Evolutionary conservation across 2,888 invertebrate species (phyloP).

Genomic region (Saturnia pavonia): DNA sequence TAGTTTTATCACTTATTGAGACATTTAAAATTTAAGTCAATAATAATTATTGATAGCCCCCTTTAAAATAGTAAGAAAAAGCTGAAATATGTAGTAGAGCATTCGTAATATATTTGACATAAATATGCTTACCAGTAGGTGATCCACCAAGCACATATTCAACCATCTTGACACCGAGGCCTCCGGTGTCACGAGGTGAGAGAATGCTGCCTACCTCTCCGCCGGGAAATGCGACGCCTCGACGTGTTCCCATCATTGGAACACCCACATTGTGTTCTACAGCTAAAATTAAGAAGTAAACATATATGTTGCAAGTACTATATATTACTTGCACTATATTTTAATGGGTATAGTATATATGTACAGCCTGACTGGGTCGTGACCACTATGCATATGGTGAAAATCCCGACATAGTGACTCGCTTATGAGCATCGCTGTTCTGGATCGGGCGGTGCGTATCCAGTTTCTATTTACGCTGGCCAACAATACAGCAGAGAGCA

Average conservation of each 20-base stretch:
- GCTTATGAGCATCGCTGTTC: too few species aligned
- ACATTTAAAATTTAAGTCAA: too few species aligned
- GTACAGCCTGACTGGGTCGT: too few species aligned
- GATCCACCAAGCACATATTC: conserved; percentile 98
- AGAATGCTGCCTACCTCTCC: conserved; percentile 84
- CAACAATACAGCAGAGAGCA: too few species aligned
- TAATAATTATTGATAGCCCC: background rate
- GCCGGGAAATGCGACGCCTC: conserved; percentile 85
- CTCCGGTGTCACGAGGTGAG: conserved; percentile 94
- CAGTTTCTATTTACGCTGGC: too few species aligned
- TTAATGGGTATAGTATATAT: background rate
- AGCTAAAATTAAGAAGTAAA: conserved; percentile 41
- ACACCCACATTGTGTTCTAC: conserved; percentile 76
- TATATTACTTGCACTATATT: background rate
- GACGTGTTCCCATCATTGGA: conserved; percentile 86
- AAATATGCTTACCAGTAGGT: conserved; percentile 83
- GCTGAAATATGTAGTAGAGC: background rate
- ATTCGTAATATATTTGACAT: background rate
- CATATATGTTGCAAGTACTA: background rate
- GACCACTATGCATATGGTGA: too few species aligned
- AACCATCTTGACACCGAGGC: conserved; percentile 98
- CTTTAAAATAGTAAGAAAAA: background rate
- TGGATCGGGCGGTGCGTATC: too few species aligned
- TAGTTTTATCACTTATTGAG: too few species aligned
- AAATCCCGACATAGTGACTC: too few species aligned